These are phyloP conservation scores for Pollenia griseotomentosa DNA, from an alignment of 2,888 invertebrate genomes.

Conservation along the genomic window DNA sequence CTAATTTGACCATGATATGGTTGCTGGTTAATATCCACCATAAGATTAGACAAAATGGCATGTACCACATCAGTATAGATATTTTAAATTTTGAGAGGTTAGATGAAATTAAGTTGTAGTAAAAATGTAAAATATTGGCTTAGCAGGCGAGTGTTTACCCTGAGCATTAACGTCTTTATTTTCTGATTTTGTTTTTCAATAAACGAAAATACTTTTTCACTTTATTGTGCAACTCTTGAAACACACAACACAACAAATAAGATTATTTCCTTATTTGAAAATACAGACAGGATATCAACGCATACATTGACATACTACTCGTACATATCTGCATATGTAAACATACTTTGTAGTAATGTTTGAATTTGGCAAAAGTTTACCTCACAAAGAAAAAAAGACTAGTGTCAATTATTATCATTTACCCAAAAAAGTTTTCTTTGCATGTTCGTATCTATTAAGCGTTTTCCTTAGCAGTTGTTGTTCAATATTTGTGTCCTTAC, in stretches of 20 bases:
- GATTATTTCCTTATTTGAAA: conserved; percentile 8
- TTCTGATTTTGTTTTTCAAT: background rate
- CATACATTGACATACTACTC: background rate
- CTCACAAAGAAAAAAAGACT: background rate
- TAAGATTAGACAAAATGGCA: too few relatives aligned
- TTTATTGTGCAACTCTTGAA: background rate
- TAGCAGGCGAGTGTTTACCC: too few relatives aligned
- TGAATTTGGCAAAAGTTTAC: conserved; percentile 48
- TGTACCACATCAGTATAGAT: too few relatives aligned
- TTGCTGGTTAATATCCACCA: too few relatives aligned
- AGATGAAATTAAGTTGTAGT: too few relatives aligned
- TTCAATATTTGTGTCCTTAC: conserved; percentile 58
- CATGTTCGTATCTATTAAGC: conserved; percentile 40
- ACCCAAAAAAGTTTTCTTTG: conserved; percentile 39
- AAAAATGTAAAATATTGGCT: too few relatives aligned
- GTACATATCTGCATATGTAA: conserved; percentile 8
- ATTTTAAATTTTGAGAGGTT: too few relatives aligned
- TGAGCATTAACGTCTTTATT: too few relatives aligned
- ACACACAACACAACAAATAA: conserved; percentile 9
- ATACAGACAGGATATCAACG: conserved; percentile 19
- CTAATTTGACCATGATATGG: too few relatives aligned
- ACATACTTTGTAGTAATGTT: conserved; percentile 33
- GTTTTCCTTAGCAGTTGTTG: conserved; percentile 26
- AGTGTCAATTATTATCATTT: conserved; percentile 62
- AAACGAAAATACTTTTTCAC: conserved; percentile 21